These are phyloP conservation scores for Podargus strigoides DNA, from an alignment of 2,797 vertebrate species.

Conservation along the genomic window DNA sequence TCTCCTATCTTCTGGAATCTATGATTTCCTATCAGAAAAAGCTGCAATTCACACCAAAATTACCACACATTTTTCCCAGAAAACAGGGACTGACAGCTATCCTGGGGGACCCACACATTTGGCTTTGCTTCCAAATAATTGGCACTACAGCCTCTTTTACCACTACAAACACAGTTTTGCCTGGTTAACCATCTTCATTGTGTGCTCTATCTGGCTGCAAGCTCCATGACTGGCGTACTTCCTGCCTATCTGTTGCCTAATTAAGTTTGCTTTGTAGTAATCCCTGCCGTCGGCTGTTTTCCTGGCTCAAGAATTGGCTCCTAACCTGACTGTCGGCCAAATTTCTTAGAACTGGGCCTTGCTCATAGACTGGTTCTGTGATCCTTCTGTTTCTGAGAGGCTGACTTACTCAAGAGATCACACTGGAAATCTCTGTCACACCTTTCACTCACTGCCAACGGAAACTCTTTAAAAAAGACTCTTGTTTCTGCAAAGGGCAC, in stretches of 20 bases:
- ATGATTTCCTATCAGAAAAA: neutral
- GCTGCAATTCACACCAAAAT: neutral
- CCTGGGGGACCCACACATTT: neutral
- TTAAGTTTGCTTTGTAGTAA: conserved; percentile 55
- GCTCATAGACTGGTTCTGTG: neutral
- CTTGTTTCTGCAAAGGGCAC: neutral
- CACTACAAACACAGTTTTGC: neutral
- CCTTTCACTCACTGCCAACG: neutral
- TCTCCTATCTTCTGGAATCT: neutral
- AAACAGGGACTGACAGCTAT: neutral
- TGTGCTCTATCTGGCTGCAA: conserved; percentile 19
- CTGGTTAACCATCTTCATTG: neutral
- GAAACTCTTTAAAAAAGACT: neutral
- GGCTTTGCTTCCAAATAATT: neutral
- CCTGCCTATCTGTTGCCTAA: conserved; percentile 59
- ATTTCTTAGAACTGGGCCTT: neutral
- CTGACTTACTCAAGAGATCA: neutral
- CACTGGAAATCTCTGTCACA: neutral
- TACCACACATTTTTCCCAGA: neutral
- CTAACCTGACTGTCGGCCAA: neutral
- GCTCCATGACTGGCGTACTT: conserved; percentile 46
- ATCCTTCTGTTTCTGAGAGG: neutral
- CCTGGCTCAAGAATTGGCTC: neutral
- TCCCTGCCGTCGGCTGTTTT: conserved; percentile 4
- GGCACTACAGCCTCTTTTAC: neutral